These are phyloP conservation scores for Lytechinus variegatus DNA, from an alignment of 35 echinoderm and acorn worm genomes.

Conservation along the genomic window DNA sequence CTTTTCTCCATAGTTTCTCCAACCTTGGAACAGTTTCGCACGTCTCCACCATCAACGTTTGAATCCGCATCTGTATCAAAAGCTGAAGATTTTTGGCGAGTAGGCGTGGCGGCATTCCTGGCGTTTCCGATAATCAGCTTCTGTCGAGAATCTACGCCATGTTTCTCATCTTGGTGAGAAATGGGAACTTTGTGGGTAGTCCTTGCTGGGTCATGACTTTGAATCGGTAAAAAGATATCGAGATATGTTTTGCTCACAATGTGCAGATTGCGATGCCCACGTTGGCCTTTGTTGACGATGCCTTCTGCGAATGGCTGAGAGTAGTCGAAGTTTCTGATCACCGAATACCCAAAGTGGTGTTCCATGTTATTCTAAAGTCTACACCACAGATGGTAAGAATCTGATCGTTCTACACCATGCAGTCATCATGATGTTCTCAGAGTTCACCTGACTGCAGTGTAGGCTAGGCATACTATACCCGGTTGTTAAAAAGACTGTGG, in stretches of 20 bases:
- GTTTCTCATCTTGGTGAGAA: neutral
- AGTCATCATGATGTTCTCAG: no score
- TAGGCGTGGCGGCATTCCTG: neutral
- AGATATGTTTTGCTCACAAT: constrained; percentile 23
- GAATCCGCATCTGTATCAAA: neutral
- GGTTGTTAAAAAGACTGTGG: no score
- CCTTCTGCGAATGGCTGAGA: neutral
- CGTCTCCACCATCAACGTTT: no score
- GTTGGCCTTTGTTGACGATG: neutral
- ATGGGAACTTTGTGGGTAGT: neutral
- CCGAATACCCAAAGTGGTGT: neutral
- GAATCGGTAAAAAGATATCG: neutral
- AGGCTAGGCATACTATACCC: no score
- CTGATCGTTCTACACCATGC: no score
- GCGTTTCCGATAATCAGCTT: neutral
- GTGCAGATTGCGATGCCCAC: neutral
- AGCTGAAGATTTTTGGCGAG: neutral
- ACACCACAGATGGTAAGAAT: no score
- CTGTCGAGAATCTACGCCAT: neutral
- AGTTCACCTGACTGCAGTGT: no score
- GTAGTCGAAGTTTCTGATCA: constrained; percentile 25
- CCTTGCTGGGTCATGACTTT: neutral
- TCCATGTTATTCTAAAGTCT: neutral
- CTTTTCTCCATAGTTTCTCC: neutral
- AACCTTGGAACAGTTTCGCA: neutral